Evolutionary conservation across 2,888 invertebrate species (phyloP), one percentile per base, ranked within the genome.

Genomic region (Electrophaes corylata): DNA sequence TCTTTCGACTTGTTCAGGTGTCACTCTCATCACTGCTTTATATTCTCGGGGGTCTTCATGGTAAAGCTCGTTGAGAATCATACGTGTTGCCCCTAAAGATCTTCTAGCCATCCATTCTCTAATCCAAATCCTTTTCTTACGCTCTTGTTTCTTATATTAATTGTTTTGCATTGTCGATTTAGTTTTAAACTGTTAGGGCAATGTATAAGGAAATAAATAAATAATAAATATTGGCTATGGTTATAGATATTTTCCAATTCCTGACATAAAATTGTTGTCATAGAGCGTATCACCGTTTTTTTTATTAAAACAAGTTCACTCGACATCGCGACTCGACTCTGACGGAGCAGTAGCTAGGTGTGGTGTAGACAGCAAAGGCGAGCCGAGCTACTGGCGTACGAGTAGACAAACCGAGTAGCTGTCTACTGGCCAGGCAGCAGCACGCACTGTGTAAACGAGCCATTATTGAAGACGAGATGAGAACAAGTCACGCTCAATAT

Each of bases 301-400:
- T 59, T 60, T 52, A 57, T 62, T 58, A 52, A 44, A 62, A 55
- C 51, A 58, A 20, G 55, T 58, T 58, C 55, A 52, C 58, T 57
- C 52, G 48, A 48, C 57, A 57, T 51, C 51, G 47, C 47, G 51
- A 26, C 47, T 14, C 37, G 47, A 59, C 47, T 58, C 54, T 57
- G 58, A 60, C 56, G 55, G 55, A 20, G 52, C 57, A 61, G 61
- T 49, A 55, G 61, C 59, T 56, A 53, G 35, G 47, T 59, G 62
- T 59, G 18, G 59, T 57, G 60, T 61, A 61, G 57, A 57, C 54
- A 62, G 61, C 57, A 62, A 50, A 61, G 61, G 62, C 62, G 60
- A 62, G 62, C 65, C 56, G 58, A 65, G 62, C 62, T 62, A 65
- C 58, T 65, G 60, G 65, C 65, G 65, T 62, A 62, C 65, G 57